phyloP scores from a whole-genome alignment of 1,140 invertebrate genomes.

The Bombyx mandarina region DNA sequence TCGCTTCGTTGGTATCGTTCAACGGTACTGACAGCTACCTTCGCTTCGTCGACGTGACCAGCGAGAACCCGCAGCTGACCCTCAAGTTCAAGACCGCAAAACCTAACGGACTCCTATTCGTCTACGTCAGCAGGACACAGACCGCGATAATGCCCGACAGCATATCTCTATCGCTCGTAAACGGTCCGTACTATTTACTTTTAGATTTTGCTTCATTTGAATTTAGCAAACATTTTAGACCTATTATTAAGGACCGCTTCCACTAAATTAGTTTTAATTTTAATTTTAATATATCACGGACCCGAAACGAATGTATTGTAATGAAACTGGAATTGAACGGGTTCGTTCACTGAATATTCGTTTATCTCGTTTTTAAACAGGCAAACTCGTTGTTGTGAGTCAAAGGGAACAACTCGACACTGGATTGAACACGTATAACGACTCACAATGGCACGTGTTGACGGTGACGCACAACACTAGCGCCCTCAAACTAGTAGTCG shows the following conservation, averaged over 20 bases:
- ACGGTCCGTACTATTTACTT: slow-evolving; percentile 24
- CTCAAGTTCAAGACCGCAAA: slow-evolving; percentile 91
- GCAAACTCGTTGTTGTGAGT: slow-evolving; percentile 74
- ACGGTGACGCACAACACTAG: slow-evolving; percentile 81
- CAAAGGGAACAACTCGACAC: slow-evolving; percentile 75
- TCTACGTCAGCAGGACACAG: slow-evolving; percentile 48
- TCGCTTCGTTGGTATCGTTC: slow-evolving; percentile 74
- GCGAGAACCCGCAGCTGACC: slow-evolving; percentile 79
- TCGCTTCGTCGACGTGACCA: slow-evolving; percentile 72
- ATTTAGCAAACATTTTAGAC: no score
- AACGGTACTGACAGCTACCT: slow-evolving; percentile 76
- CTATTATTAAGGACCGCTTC: no score
- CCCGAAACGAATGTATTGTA: no score
- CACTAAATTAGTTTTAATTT: no score
- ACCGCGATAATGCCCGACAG: slow-evolving; percentile 44
- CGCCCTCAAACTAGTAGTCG: slow-evolving; percentile 82
- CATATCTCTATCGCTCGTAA: slow-evolving; percentile 45
- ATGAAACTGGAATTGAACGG: no score
- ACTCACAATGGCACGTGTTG: slow-evolving; percentile 94
- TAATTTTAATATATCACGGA: no score
- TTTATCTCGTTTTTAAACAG: slow-evolving; percentile 14
- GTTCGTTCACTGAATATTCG: no score
- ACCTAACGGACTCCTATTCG: slow-evolving; percentile 82
- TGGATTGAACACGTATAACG: slow-evolving; percentile 80
- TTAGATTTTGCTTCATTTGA: no score